Conservation (phyloP, 2,888 invertebrate species). For the Choristoneura rosaceana region DNA sequence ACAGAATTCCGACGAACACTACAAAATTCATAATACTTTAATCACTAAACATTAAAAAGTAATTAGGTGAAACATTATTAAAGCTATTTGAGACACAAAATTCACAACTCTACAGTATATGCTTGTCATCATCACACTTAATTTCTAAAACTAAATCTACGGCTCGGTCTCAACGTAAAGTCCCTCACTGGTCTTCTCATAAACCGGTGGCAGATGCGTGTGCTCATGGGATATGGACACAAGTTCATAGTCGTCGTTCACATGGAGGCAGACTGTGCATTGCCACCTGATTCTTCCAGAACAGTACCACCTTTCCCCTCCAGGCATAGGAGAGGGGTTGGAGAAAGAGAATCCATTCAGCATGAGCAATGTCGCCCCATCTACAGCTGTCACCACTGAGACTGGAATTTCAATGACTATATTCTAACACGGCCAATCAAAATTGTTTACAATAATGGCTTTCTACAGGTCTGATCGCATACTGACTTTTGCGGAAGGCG, state of each 20-base stretch:
- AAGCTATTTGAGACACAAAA: not conserved
- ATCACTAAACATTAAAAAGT: not conserved
- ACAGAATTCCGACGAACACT: too few relatives aligned
- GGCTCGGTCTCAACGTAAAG: conserved; percentile 61
- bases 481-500: too few relatives aligned
- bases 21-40: not conserved
- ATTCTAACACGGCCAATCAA: not conserved
- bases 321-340: conserved; percentile 75
- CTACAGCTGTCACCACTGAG: conserved; percentile 75
- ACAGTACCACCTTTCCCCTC: conserved; percentile 79
- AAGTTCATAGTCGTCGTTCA: conserved; percentile 79
- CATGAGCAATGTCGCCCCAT: conserved; percentile 78
- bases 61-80: not conserved
- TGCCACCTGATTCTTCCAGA: conserved; percentile 71
- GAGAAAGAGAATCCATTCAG: conserved; percentile 75
- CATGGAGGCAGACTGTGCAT: conserved; percentile 75
- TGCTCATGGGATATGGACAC: conserved; percentile 75
- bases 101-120: not conserved
- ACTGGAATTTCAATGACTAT: conserved; percentile 62
- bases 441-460: not conserved
- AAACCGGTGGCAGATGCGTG: conserved; percentile 70
- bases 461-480: not conserved
- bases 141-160: conserved; percentile 18
- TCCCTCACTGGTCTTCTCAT: conserved; percentile 69
- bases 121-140: not conserved